Evolutionary conservation across 2,113 vertebrate genomes (phyloP), one percentile per base, ranked within the genome.

Genomic region (Marcusenius ussheri): DNA sequence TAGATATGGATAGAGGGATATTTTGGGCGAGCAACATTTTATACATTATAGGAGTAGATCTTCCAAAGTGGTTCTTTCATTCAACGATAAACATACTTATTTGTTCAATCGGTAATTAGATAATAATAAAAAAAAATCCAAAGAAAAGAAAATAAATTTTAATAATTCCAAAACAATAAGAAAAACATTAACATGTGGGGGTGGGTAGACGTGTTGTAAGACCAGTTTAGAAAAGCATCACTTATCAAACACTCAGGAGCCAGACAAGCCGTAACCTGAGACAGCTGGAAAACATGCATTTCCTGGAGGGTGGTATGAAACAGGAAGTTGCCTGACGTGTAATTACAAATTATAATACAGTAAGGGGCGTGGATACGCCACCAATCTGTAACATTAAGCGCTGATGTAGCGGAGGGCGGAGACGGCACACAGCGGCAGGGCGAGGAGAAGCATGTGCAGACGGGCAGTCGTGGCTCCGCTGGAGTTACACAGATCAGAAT

Each of bases 401-500:
- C 5, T 19, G 13, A 39, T 0, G 19, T 35, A 77, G 88, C 9
- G 8, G n/a, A 83, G 66, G 15, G 35, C 27, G 5, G 7, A 21
- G 31, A 83, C 7, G 17, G 4, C n/a, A 7, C 47, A 15, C 21
- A 77, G 89, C 3, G 93, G 90, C 4, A 94, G 39, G 1, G 90
- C 85, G 90, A 94, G 90, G 3, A 94, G 89, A 2, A 45, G 13
- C 2, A 5, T 5, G 88, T 91, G 90, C 11, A 77, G 31, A n/a
- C 87, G 92, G 35, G 93, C 5, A 0, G 90, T 91, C n/a, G 92
- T 11, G 0, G 91, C 94, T 15, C 90, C 90, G 24, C 91, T 95
- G 90, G 91, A 90, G 91, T 95, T 95, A 39, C 95, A 95, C 51
- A 94, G 88, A 53, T 93, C 35, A 11, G 46, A 88, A n/a, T 8